Conservation (phyloP, 2,888 invertebrate genomes). For the Tiliacea aurago region DNA sequence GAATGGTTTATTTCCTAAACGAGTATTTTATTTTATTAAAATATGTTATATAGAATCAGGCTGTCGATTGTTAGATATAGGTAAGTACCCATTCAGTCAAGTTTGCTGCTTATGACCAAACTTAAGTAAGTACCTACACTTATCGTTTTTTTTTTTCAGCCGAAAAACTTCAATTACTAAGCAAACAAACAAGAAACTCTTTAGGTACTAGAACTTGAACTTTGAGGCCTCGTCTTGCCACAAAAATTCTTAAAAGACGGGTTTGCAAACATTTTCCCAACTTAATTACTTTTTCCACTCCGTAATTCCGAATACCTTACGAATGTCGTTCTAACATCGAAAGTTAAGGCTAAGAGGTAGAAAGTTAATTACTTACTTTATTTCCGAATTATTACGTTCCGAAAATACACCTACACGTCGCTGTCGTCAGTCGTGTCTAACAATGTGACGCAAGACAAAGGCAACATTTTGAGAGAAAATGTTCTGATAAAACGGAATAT, state of each 20-base stretch:
- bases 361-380: slow-evolving; percentile 26
- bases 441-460: slow-evolving; percentile 20
- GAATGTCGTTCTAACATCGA: slow-evolving; percentile 7
- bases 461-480: slow-evolving; percentile 10
- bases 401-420: neutral
- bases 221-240: neutral
- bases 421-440: neutral
- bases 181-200: slow-evolving; percentile 19
- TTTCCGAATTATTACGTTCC: slow-evolving; percentile 25
- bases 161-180: neutral
- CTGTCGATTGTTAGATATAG: too few relatives aligned
- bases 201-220: slow-evolving; percentile 1
- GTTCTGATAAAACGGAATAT: slow-evolving; percentile 6
- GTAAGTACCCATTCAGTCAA: neutral
- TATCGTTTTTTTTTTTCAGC: slow-evolving; percentile 1
- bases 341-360: neutral
- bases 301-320: slow-evolving; percentile 7
- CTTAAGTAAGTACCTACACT: neutral
- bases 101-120: neutral
- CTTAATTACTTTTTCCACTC: slow-evolving; percentile 21
- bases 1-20: neutral
- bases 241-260: neutral
- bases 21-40: neutral
- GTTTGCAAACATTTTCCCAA: neutral
- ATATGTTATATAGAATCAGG: neutral